Conservation (phyloP, 2,113 vertebrate species). For the Heterochromis multidens region DNA sequence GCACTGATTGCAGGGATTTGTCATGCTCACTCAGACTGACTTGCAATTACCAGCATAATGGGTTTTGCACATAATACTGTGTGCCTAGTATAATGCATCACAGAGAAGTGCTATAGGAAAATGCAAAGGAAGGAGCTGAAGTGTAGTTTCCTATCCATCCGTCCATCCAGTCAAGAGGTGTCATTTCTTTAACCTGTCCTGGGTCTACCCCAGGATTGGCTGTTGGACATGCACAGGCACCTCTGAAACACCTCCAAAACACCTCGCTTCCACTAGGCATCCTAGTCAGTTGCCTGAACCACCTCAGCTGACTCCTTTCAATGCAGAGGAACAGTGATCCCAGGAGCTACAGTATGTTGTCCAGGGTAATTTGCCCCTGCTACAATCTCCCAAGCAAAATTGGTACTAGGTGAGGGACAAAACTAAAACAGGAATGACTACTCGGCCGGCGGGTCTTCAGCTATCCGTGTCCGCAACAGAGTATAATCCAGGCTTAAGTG, state of each 20-base stretch:
- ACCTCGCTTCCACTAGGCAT: no score
- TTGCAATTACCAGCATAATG: neutral
- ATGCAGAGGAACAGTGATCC: no score
- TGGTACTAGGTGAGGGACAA: neutral
- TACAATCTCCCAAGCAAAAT: neutral
- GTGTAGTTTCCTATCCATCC: neutral
- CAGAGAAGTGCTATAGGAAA: neutral
- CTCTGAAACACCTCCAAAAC: no score
- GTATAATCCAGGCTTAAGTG: no score
- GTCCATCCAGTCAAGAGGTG: neutral
- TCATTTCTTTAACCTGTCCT: neutral
- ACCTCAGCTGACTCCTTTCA: no score
- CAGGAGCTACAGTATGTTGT: no score
- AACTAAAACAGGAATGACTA: no score
- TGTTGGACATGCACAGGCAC: no score
- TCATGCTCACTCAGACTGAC: neutral
- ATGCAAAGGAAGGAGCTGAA: neutral
- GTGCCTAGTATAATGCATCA: neutral
- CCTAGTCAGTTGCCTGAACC: no score
- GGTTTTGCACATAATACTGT: neutral
- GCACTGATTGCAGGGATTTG: constrained; percentile 7
- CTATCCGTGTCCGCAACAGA: no score
- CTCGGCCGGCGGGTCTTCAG: no score
- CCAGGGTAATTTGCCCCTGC: no score
- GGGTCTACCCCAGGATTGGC: neutral